These are phyloP conservation scores for Trichopoda pennipes DNA, from an alignment of 2,888 invertebrate species.

Conservation along the genomic window DNA sequence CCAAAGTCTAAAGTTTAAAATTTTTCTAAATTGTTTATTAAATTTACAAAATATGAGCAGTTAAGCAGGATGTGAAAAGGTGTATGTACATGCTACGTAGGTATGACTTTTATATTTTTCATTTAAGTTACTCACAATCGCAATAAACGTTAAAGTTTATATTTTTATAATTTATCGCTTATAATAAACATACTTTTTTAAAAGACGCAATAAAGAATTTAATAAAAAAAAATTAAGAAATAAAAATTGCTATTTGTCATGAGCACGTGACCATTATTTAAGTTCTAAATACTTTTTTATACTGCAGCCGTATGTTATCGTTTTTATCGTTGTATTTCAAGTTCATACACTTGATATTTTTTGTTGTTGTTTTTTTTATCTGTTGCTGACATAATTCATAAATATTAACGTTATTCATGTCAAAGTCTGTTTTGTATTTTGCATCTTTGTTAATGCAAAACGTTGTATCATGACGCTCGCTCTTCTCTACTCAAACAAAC, in stretches of 20 bases:
- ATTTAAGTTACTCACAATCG: background rate
- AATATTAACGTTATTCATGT: slow-evolving; percentile 19
- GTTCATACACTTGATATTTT: slow-evolving; percentile 41
- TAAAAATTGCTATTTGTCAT: slow-evolving; percentile 33
- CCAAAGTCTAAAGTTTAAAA: too few species aligned
- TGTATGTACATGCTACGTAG: too few species aligned
- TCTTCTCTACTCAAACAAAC: too few species aligned
- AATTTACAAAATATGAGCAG: too few species aligned
- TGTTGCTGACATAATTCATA: slow-evolving; percentile 36
- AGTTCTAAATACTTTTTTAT: slow-evolving; percentile 14
- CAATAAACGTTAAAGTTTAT: background rate
- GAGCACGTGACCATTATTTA: slow-evolving; percentile 56
- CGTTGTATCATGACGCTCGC: background rate
- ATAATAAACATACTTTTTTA: background rate
- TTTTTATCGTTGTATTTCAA: slow-evolving; percentile 25
- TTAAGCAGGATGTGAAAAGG: too few species aligned
- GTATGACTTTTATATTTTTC: too few species aligned
- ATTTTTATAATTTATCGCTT: slow-evolving; percentile 13
- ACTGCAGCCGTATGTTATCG: slow-evolving; percentile 4
- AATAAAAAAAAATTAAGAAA: background rate
- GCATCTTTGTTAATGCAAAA: background rate
- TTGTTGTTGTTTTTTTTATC: slow-evolving; percentile 13
- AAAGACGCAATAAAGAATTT: slow-evolving; percentile 18
- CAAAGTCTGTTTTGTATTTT: slow-evolving; percentile 1
- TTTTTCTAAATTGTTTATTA: too few species aligned